Evolutionary conservation across 2,113 vertebrate species (phyloP), one percentile per base, ranked within the genome.

Genomic region (Clarias macrocephalus): DNA sequence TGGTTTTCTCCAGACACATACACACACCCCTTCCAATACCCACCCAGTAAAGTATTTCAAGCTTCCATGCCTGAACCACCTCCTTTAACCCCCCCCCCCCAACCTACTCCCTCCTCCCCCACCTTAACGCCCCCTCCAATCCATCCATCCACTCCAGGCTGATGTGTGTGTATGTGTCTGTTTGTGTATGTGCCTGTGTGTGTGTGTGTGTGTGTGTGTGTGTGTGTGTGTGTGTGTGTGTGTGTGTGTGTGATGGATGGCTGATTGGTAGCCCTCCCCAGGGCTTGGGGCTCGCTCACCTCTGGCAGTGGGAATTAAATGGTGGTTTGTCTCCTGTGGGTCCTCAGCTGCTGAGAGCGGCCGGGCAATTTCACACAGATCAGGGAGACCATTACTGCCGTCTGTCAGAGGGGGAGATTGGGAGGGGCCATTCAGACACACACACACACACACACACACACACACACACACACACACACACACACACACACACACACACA

Each of bases 361-460:
- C 92, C 92, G 93, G 91, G 94, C 94, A 95, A 95, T 95, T 95
- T 95, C 94, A 95, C 94, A 95, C 94, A 94, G 94, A 93, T 95
- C 94, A 94, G 93, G 94, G 94, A 94, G 93, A 93, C 93, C 94
- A 95, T 95, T 95, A 95, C 93, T 92, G 93, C 92, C 92, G 94
- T 93, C 93, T 95, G 95, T 95, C 94, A 95, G 94, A 94, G 95
- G 95, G 83, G 81, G 18, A 72, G 42, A 79, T 19, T 62, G 37
- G 65, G 83, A 62, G 59, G 83, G 84, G 75, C 62, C 76, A 73
- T 57, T 1, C 37, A 19, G 65, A 30, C 65, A 60, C 70, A 82
- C 75, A 84, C 66, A 70, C 87, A 80, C 72, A 68, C 87, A 84
- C 81, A 77, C 70, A 83, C 81, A 65, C 72, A 33, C 81, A 83